Percentiles rank a stretch among this genome's conserved stretches.
Conservation (phyloP, 2,888 invertebrate genomes). For the Agriopis marginaria region DNA sequence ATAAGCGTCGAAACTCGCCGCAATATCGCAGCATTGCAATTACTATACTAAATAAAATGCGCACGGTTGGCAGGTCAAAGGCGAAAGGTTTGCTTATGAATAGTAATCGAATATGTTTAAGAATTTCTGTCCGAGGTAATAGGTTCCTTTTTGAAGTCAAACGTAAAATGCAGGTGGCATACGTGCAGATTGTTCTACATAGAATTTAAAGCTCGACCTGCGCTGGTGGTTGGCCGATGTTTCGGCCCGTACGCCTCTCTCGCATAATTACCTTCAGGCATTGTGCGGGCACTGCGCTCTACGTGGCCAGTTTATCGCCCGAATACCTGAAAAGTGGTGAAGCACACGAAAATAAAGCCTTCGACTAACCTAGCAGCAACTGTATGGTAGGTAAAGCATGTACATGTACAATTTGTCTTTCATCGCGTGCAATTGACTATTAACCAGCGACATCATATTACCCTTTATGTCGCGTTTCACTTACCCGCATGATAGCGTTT, state of each 20-base stretch:
- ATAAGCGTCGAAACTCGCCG: slow-evolving; percentile 35
- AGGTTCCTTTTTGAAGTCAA: not conserved
- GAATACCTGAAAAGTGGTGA: slow-evolving; percentile 70
- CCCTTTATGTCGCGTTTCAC: slow-evolving; percentile 28
- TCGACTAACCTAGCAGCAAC: slow-evolving; percentile 50
- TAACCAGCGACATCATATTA: slow-evolving; percentile 34
- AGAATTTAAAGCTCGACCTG: slow-evolving; percentile 40
- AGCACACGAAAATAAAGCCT: slow-evolving; percentile 63
- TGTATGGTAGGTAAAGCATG: slow-evolving; percentile 8
- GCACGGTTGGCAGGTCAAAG: slow-evolving; percentile 12
- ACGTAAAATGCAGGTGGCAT: slow-evolving; percentile 10
- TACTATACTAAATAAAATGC: slow-evolving; percentile 34
- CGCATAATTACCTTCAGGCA: slow-evolving; percentile 80
- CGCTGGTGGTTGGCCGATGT: slow-evolving; percentile 46
- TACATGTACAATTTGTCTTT: slow-evolving; percentile 7
- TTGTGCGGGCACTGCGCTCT: slow-evolving; percentile 68
- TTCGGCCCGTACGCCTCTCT: slow-evolving; percentile 66
- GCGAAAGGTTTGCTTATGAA: slow-evolving; percentile 25
- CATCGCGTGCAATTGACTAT: slow-evolving; percentile 19
- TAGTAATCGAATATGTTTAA: slow-evolving; percentile 29
- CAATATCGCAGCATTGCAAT: slow-evolving; percentile 39
- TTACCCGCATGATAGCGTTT: slow-evolving; percentile 18
- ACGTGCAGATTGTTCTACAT: slow-evolving; percentile 29
- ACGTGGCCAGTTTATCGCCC: slow-evolving; percentile 68
- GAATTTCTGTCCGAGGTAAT: slow-evolving; percentile 6